Base-by-base conservation (phyloP, 2,113 vertebrate genomes). In the Bombycilla garrulus region DNA sequence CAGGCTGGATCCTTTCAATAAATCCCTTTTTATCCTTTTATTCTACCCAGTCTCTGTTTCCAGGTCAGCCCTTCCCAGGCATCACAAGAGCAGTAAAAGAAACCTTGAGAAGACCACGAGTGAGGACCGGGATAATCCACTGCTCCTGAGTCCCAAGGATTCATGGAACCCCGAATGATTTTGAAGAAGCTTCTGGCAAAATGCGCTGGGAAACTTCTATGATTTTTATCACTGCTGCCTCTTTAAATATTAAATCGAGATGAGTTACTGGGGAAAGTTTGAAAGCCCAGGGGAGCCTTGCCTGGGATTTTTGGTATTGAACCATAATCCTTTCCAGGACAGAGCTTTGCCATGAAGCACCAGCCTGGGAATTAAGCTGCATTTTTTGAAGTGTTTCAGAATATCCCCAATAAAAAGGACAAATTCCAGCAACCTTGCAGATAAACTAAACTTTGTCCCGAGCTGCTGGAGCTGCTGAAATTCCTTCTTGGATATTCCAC, bases 321-420 rank as follows among this genome's bases (percentile, higher is more conserved):
- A 18, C 35, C 51, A 1, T 24, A 91, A 71, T 84, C 44, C 42
- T 70, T 70, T 70, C 67, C 80, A 62, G 83, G 86, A 50, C n/a
- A 54, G 31, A 80, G 54, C 16, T 95, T 86, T 58, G 45, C 50
- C 60, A 3, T 19, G 54, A 73, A 88, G 24, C 44, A 40, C 38
- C 19, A 51, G 19, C 22, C 21, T 81, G 93, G 91, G 89, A 96
- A 84, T 92, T 57, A 2, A 38, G 1, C 7, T 38, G 21, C n/a
- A 21, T 89, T 94, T 38, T 93, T 57, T 86, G 24, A 70, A 86
- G 45, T 2, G 28, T 77, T 95, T 89, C 80, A 81, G 67, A 88
- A 57, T 58, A 86, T 70, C 60, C 29, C 60, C 64, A 47, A 78
- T 92, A 95, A 96, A 96, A 93, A 78, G 80, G 72, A 94, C 38